Evolutionary conservation across 1,140 invertebrate genomes (phyloP).

Genomic region (Drosophila neocordata): DNA sequence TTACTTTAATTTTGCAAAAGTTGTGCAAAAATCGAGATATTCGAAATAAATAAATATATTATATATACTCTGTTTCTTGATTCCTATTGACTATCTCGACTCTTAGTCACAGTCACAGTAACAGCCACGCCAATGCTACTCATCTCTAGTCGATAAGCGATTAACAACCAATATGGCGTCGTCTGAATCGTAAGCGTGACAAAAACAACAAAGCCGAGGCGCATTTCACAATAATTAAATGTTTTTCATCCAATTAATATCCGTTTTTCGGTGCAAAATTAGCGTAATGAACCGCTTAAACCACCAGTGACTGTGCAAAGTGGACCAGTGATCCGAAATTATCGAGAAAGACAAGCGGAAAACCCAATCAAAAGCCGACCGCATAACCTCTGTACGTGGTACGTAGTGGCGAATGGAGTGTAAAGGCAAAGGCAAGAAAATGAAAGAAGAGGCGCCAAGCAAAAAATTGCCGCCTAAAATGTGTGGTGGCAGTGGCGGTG

Average conservation of each 20-base stretch:
- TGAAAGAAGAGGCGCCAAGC: constrained; percentile 81
- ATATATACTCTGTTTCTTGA: background rate
- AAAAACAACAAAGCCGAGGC: constrained; percentile 73
- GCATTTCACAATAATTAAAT: constrained; percentile 80
- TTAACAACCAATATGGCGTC: constrained; percentile 67
- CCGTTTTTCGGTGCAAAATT: constrained; percentile 39
- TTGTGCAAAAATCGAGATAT: no score
- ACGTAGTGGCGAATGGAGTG: constrained; percentile 73
- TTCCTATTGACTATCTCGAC: background rate
- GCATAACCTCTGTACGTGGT: constrained; percentile 75
- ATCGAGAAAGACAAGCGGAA: constrained; percentile 34
- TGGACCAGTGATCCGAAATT: constrained; percentile 49
- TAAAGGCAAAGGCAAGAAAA: constrained; percentile 71
- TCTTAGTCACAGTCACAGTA: background rate
- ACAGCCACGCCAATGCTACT: constrained; percentile 17
- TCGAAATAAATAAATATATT: background rate
- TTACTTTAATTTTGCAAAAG: no score
- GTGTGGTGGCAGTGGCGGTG: constrained; percentile 52
- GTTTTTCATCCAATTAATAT: constrained; percentile 48
- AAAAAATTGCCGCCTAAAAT: constrained; percentile 82
- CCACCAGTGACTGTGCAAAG: constrained; percentile 41
- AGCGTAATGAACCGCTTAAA: constrained; percentile 49
- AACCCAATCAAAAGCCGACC: constrained; percentile 58
- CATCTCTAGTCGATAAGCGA: constrained; percentile 13
- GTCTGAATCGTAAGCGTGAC: constrained; percentile 74